Base-by-base conservation (phyloP, 2,113 vertebrate species). In the Catharus fuscescens region DNA sequence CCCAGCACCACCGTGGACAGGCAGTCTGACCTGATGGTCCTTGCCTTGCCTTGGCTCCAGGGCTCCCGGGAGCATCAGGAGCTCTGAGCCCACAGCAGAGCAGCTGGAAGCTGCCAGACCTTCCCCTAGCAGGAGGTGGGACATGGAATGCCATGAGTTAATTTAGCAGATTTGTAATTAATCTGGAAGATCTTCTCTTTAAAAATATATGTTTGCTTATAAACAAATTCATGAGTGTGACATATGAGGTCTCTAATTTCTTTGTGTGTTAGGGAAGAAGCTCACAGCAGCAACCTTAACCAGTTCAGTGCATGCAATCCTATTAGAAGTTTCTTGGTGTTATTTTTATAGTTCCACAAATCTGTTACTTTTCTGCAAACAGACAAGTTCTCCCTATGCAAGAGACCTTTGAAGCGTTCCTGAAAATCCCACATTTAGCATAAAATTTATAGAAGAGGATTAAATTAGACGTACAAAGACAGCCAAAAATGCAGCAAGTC, bases 1-100 rank as follows among this genome's bases (percentile, higher is more conserved):
- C 12, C 25, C 52, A 71, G 57, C 8, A 0, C n/a, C 0, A 1
- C 42, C 9, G 25, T 5, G 29, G 59, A 38, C 3, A 17, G 38
- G 56, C 72, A 10, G 21, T 31, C 57, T 10, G 2, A 28, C 45
- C 25, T 0, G 4, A 1, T 16, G 36, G 5, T 18, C 65, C 28
- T 78, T 62, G 78, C 47, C 59, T 28, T 24, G 64, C 28, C 86
- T n/a, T n/a, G 86, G 59, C 15, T 15, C n/a, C 0, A 1, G 45
- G 31, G 74, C 60, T 34, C 19, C 42, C 12, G 0, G 14, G 18
- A 93, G 80, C 62, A 8, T 20, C 15, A 0, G 53, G 32, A 28
- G 57, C 57, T 60, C 50, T 8, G 67, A 40, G 57, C 60, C 31
- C 38, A 0, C 4, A 2, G 86, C 57, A 60, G 48, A 59, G 94